Evolutionary conservation across 2,113 vertebrate genomes (phyloP), one percentile per base, ranked within the genome.

Genomic region (Strix aluco): DNA sequence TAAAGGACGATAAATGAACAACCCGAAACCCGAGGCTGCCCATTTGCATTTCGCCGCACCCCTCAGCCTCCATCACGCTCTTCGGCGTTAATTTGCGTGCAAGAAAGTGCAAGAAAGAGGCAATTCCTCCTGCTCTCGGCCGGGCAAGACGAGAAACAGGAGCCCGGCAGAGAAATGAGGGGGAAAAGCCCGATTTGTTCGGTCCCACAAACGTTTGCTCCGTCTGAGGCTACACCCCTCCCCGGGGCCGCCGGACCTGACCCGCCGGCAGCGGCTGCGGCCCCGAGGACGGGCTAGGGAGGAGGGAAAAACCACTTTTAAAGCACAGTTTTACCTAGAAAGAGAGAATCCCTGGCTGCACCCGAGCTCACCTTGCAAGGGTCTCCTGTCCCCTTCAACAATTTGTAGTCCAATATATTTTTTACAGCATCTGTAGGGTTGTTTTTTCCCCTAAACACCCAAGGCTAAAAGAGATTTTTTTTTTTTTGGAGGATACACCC

Each of bases 141-240:
- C 44, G 18, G 25, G 40, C 21, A 9, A 54, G 58, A 36, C 54
- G 8, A 67, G 44, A 62, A 81, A 67, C 0, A 32, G 5, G 40
- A 66, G 19, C 9, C 13, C 29, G 29, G 47, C 1, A 6, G 52
- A 34, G 67, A 86, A 86, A 46, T 2, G 42, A 38, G 46, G 23
- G 6, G 8, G 8, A 1, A 74, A 79, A 66, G 0, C 8, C 12
- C 18, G 1, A 12, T 71, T 54, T 55, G 0, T 21, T 15, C 10
- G 0, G 17, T 40, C 32, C 46, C 30, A 2, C 62, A 38, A 23
- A 10, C 2, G 1, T 63, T 38, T n/a, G 26, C 27, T 26, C n/a
- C 16, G 19, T 8, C 47, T 3, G 22, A 52, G 38, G 54, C 32
- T 63, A 2, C 27, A 21, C 1, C 46, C 19, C 11, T 15, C 11